Base-by-base conservation (phyloP, 2,113 vertebrate species). In the Anarrhichthys ocellatus region DNA sequence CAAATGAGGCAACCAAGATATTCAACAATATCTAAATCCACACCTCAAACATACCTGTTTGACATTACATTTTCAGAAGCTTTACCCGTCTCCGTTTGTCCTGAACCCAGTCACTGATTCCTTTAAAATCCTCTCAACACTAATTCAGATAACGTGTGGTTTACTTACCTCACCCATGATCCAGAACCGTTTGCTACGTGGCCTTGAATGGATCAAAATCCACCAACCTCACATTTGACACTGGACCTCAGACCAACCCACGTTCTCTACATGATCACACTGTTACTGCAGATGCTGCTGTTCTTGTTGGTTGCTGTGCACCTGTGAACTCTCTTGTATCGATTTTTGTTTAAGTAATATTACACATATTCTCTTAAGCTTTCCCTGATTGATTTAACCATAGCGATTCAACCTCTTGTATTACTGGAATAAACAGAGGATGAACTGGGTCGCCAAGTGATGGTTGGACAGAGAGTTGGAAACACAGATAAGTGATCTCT, bases 351-450 rank as follows among this genome's bases (percentile, higher is more conserved):
- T 1, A 42, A 22, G 4, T 22, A 22, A 29, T 36, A 54, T 14
- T 46, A 10, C 9, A 36, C 36, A 76, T 10, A 44, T 56, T 44
- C 11, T 58, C 36, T 44, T 20, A n/a, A 42, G 15, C 13, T n/a
- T 36, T 52, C 6, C 10, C 8, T 29, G 48, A 66, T 18, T 61
- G 17, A 73, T 67, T 76, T 34, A 70, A 32, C 29, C 32, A 42
- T 1, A 66, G 24, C 15, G 4, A 46, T 42, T 72, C 13, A 18
- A 20, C n/a, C 17, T 68, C 17, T 34, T n/a, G 29, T 15, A 56
- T 46, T n/a, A 44, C 42, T 61, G 44, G 56, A 69, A 63, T 64
- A 70, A 34, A 54, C 9, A 54, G 22, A 67, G 52, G 42, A 62
- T 59, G n/a, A 8, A 72, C 8, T 61, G 24, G 9, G 46, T 42